Percentiles rank a stretch among this genome's conserved stretches.
These are phyloP conservation scores for Lysandra bellargus DNA, from an alignment of 2,888 invertebrate genomes.

Conservation along the genomic window DNA sequence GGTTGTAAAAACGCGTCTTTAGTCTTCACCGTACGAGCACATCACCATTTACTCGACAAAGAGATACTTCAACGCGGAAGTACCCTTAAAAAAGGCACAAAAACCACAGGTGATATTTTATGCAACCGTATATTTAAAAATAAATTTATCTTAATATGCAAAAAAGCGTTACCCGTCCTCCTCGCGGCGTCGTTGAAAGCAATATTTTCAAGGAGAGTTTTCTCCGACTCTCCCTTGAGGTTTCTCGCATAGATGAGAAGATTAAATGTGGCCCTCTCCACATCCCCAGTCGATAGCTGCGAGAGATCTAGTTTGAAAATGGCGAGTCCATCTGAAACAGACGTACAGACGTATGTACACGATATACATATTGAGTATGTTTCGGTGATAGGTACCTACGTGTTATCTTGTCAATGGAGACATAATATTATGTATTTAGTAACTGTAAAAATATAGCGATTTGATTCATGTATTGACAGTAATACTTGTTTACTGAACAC, in stretches of 20 bases:
- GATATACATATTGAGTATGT: not conserved
- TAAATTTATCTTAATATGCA: constrained; percentile 33
- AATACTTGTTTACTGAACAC: not conserved
- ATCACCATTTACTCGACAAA: constrained; percentile 5
- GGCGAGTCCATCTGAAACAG: constrained; percentile 63
- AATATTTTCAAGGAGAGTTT: constrained; percentile 90
- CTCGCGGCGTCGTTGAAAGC: constrained; percentile 93
- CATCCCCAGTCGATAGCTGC: constrained; percentile 80
- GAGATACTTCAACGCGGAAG: constrained; percentile 8
- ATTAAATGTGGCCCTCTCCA: constrained; percentile 82
- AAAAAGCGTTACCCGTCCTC: constrained; percentile 84
- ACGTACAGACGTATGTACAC: constrained; percentile 32
- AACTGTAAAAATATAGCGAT: not conserved
- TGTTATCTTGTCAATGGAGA: too few relatives aligned
- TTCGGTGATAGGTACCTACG: too few relatives aligned
- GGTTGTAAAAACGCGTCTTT: not conserved
- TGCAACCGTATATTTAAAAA: constrained; percentile 27
- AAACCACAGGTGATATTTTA: constrained; percentile 22
- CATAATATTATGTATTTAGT: not conserved
- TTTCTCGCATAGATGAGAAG: constrained; percentile 91
- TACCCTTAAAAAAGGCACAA: not conserved
- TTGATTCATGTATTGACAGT: not conserved
- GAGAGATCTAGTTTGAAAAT: constrained; percentile 79
- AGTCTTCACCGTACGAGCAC: not conserved
- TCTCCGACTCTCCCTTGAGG: constrained; percentile 91